Conservation (phyloP, 2,797 vertebrate genomes). For the Geotrypetes seraphini region DNA sequence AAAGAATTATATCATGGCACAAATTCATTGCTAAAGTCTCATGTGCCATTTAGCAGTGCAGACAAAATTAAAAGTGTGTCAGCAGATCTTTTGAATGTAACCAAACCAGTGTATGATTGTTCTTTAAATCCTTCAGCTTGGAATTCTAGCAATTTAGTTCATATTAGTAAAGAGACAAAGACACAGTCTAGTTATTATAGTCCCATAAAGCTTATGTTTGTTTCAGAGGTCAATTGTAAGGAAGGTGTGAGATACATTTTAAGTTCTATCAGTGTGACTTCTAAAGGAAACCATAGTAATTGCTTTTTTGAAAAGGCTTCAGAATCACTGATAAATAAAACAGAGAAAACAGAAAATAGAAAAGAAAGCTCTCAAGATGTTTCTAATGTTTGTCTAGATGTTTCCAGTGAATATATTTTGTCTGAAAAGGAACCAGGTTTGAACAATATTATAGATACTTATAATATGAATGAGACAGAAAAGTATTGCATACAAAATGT, state of each 20-base stretch:
- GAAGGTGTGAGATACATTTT: constrained; percentile 84
- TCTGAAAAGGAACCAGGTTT: constrained; percentile 14
- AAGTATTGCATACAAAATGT: constrained; percentile 31
- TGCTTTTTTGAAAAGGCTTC: constrained; percentile 58
- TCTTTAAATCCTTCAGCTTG: constrained; percentile 25
- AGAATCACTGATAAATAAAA: constrained; percentile 49
- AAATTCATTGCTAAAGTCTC: constrained; percentile 22
- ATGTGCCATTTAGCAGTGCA: constrained; percentile 14
- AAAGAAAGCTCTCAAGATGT: constrained; percentile 25
- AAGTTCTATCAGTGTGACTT: constrained; percentile 61
- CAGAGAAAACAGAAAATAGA: constrained; percentile 17
- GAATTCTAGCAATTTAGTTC: constrained; percentile 24
- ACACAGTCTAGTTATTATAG: constrained; percentile 61
- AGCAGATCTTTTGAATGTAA: constrained; percentile 12
- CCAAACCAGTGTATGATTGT: constrained; percentile 9
- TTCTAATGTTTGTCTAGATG: constrained; percentile 25
- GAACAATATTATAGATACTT: constrained; percentile 14
- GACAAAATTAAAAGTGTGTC: constrained; percentile 21
- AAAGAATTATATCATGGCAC: constrained; percentile 22
- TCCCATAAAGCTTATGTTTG: constrained; percentile 94
- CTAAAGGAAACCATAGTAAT: constrained; percentile 43
- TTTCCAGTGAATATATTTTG: constrained; percentile 28
- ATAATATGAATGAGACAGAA: constrained; percentile 9
- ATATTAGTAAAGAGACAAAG: background rate
- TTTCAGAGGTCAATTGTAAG: constrained; percentile 70